These are phyloP conservation scores for Pollachius pollachius DNA, from an alignment of 2,113 vertebrate genomes.

Conservation along the genomic window DNA sequence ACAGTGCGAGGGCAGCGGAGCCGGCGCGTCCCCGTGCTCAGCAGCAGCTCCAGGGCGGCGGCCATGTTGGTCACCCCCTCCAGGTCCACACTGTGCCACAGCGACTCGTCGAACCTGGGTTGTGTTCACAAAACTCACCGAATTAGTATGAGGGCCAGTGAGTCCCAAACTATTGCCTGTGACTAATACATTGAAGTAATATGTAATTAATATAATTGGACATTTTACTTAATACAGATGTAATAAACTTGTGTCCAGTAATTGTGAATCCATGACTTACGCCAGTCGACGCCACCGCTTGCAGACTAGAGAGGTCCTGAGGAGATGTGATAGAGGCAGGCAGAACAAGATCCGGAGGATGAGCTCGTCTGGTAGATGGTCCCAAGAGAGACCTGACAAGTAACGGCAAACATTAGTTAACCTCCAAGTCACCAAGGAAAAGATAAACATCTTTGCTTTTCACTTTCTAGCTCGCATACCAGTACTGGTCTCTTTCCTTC, in stretches of 20 bases:
- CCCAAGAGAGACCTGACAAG: slow-evolving; percentile 79
- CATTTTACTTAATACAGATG: too few relatives aligned
- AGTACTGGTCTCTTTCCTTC: slow-evolving; percentile 61
- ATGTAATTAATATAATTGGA: too few relatives aligned
- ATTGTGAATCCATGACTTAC: slow-evolving; percentile 72
- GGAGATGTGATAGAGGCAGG: slow-evolving; percentile 81
- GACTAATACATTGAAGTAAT: too few relatives aligned
- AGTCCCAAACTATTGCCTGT: neutral
- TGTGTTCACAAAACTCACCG: slow-evolving; percentile 8
- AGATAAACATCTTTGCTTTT: too few relatives aligned
- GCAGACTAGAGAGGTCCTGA: slow-evolving; percentile 76
- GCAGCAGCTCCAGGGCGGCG: slow-evolving; percentile 76
- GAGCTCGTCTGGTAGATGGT: slow-evolving; percentile 88
- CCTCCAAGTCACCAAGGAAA: neutral
- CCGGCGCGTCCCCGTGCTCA: slow-evolving; percentile 75
- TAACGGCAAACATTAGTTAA: neutral
- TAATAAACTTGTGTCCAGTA: too few relatives aligned
- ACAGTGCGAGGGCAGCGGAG: slow-evolving; percentile 87
- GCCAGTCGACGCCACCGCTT: slow-evolving; percentile 83
- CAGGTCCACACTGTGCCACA: slow-evolving; percentile 90
- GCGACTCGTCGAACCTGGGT: slow-evolving; percentile 86
- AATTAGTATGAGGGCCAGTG: neutral
- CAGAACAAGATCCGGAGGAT: slow-evolving; percentile 80
- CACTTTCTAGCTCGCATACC: neutral
- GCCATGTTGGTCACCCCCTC: slow-evolving; percentile 74